Evolutionary conservation across 2,113 vertebrate species (phyloP).

Genomic region (Heteronetta atricapilla): DNA sequence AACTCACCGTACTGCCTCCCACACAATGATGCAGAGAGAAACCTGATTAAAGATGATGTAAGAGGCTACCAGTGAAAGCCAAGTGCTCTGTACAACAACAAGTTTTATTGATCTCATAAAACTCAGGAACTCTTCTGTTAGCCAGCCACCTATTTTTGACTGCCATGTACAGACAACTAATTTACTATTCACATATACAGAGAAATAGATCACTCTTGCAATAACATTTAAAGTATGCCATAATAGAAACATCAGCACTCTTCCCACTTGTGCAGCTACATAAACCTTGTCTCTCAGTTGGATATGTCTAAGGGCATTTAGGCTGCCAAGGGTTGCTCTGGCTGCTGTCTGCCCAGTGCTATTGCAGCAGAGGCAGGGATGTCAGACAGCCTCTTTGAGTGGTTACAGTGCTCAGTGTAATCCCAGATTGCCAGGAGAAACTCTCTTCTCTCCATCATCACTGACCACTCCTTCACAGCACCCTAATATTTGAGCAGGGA

Average conservation of each 20-base stretch:
- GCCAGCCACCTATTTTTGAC: conserved; percentile 29
- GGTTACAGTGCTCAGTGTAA: not conserved
- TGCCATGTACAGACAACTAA: not conserved
- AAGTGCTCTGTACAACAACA: conserved; percentile 36
- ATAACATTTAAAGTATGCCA: not conserved
- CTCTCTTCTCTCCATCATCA: not conserved
- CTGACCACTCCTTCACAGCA: not conserved
- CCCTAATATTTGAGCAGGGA: not conserved
- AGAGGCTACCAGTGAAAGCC: not conserved
- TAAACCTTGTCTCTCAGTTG: not conserved
- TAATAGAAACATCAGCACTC: not conserved
- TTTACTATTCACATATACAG: not conserved
- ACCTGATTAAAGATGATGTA: conserved; percentile 1
- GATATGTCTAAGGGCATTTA: not conserved
- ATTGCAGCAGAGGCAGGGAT: not conserved
- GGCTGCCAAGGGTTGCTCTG: not conserved
- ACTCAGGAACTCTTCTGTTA: conserved; percentile 20
- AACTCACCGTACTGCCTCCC: not conserved
- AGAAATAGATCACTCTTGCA: not conserved
- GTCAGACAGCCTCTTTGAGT: not conserved
- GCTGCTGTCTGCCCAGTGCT: not conserved
- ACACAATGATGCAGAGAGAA: not conserved
- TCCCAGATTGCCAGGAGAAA: not conserved
- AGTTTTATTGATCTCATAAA: conserved; percentile 58
- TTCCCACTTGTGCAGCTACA: not conserved